Evolutionary conservation across 2,888 invertebrate species (phyloP), one percentile per base, ranked within the genome.

Genomic region (Anorthoa munda): DNA sequence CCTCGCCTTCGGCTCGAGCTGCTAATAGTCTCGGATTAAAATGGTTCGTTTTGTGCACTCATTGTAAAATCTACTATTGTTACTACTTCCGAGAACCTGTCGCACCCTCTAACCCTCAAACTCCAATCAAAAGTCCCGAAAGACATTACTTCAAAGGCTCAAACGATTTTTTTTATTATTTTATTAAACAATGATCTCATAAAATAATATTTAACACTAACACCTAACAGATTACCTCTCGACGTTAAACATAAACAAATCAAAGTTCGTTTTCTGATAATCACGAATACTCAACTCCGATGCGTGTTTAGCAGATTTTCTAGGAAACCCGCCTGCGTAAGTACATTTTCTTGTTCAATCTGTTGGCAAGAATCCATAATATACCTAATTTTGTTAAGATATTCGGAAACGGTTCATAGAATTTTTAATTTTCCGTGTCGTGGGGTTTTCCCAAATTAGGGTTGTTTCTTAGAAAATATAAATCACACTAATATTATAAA

Each of bases 301-400:
- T 23, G 21, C 23, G 13, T 79, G 58, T 69, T 66, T 70, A 64
- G 21, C 21, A 53, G 53, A 58, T 59, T 75, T 80, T 70, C 80
- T 66, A 51, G 51, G 79, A 80, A 75, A 64, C 2, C n/a, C 17
- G 66, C 4, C 23, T 79, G 61, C 79, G 75, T 50, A 65, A 21
- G 66, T 55, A 61, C 18, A 65, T 61, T 58, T 79, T 75, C 58
- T 50, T 68, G 76, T 66, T 67, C 5, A 48, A 45, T n/a, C 46
- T 48, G 26, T 80, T 80, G 80, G 80, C 80, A 80, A 31, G 15
- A 21, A 59, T 80, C 81, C 79, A 79, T 63, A 13, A 39, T 39
- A 39, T 39, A 39, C 39, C 39, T 17, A 5, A 50, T 53, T 61
- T 31, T 48, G 26, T 31, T 50, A 21, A 55, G 12, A 26, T 18